phyloP scores from a whole-genome alignment of 2,888 invertebrate genomes.

The Falcaria lacertinaria region DNA sequence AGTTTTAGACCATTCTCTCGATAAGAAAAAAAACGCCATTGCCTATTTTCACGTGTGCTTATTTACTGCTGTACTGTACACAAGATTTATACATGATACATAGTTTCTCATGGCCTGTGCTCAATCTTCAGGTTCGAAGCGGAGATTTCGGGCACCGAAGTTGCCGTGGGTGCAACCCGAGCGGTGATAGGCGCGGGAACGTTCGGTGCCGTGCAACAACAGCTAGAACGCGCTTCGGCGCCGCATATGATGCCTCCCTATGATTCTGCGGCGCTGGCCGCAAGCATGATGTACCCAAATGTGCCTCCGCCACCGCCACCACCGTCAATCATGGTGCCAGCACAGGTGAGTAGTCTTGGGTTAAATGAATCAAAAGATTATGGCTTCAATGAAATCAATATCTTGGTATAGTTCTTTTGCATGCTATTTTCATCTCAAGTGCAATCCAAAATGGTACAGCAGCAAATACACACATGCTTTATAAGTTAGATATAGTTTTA shows the following conservation, averaged over 20 bases:
- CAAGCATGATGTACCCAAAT: conserved; percentile 76
- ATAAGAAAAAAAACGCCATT: neutral
- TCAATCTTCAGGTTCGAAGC: conserved; percentile 89
- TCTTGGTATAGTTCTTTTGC: no score
- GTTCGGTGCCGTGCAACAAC: conserved; percentile 85
- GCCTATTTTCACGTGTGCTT: no score
- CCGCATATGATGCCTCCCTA: conserved; percentile 50
- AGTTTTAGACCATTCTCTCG: conserved; percentile 12
- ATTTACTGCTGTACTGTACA: no score
- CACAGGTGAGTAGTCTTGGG: conserved; percentile 72
- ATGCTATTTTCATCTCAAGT: no score
- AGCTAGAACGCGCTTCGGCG: conserved; percentile 77
- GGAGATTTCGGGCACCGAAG: conserved; percentile 86
- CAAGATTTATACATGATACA: no score
- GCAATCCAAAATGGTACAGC: no score
- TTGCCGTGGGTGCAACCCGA: conserved; percentile 66
- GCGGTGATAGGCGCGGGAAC: conserved; percentile 87
- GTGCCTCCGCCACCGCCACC: conserved; percentile 84
- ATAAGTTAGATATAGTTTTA: no score
- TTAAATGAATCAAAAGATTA: neutral
- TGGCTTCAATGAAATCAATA: no score
- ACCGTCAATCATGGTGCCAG: conserved; percentile 83
- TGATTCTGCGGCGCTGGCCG: conserved; percentile 36
- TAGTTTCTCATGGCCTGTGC: no score
- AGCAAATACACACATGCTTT: no score